Evolutionary conservation across 2,888 invertebrate species (phyloP).

Genomic region (Aradus depressus): DNA sequence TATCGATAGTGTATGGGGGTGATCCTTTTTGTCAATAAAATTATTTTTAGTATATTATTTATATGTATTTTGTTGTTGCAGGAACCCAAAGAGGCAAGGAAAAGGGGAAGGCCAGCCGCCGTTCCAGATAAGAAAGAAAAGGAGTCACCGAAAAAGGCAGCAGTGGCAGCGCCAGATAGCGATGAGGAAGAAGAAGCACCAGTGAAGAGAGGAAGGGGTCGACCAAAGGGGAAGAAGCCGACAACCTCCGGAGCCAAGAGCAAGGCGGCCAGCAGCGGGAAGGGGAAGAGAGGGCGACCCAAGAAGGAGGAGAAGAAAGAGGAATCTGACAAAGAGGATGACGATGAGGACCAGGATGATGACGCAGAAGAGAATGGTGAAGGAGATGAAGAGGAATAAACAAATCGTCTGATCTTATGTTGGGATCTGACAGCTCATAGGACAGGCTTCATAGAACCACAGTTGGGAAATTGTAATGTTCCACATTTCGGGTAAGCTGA

Average conservation of each 20-base stretch:
- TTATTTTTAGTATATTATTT: background rate
- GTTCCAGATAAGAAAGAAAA: conserved; percentile 5
- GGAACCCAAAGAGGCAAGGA: conserved; percentile 14
- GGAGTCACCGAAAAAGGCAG: conserved; percentile 3
- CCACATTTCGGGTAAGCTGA: no score
- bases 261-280: conserved; percentile 10
- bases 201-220: conserved; percentile 18
- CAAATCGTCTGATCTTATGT: no score
- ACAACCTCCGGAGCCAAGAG: conserved; percentile 9
- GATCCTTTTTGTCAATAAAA: no score
- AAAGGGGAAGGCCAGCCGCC: conserved; percentile 16
- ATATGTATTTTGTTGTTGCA: background rate
- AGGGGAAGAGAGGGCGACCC: conserved; percentile 5
- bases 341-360: conserved; percentile 14
- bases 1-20: no score
- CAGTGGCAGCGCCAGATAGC: conserved; percentile 1
- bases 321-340: conserved; percentile 5
- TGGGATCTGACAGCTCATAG: no score
- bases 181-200: conserved; percentile 17
- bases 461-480: no score
- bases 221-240: conserved; percentile 15
- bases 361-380: conserved; percentile 15
- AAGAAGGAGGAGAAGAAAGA: conserved; percentile 2
- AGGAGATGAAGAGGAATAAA: conserved; percentile 7
- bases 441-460: no score